Percentiles rank a stretch among this genome's conserved stretches.
phyloP scores from a whole-genome alignment of 2,888 invertebrate genomes.

The Theretra japonica region DNA sequence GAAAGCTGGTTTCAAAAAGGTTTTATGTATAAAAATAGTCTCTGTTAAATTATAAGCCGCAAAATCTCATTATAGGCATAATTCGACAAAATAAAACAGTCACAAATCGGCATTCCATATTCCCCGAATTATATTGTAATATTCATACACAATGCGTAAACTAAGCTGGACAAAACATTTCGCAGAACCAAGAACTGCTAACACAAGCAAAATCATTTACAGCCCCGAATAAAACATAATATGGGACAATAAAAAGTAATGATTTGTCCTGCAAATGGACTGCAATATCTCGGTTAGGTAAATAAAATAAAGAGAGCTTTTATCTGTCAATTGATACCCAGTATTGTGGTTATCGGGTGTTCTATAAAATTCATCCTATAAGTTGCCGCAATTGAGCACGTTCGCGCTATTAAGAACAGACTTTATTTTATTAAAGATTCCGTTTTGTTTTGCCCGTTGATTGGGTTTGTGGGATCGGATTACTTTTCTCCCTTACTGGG shows the following conservation, averaged over 20 bases:
- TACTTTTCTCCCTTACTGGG: neutral
- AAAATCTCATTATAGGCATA: too few relatives aligned
- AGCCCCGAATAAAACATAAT: neutral
- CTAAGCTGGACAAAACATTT: neutral
- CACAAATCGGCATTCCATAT: too few relatives aligned
- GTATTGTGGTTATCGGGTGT: neutral
- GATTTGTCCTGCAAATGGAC: conserved; percentile 19
- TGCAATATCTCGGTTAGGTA: conserved; percentile 24
- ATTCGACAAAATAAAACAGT: too few relatives aligned
- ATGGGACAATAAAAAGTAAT: conserved; percentile 10
- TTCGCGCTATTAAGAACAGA: conserved; percentile 4
- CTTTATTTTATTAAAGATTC: conserved; percentile 16
- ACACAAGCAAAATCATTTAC: neutral
- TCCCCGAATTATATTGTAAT: too few relatives aligned
- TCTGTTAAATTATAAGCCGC: too few relatives aligned
- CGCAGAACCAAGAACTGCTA: neutral
- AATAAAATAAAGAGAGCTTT: conserved; percentile 21
- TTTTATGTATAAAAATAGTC: too few relatives aligned
- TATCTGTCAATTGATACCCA: conserved; percentile 25
- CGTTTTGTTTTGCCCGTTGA: neutral
- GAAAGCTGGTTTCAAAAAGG: too few relatives aligned
- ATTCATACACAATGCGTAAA: too few relatives aligned
- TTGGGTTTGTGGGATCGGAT: neutral
- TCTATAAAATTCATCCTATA: conserved; percentile 17
- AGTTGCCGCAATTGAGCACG: conserved; percentile 20